Evolutionary conservation across 2,888 invertebrate species (phyloP), one percentile per base, ranked within the genome.

Genomic region (Podotricha telesiphe): DNA sequence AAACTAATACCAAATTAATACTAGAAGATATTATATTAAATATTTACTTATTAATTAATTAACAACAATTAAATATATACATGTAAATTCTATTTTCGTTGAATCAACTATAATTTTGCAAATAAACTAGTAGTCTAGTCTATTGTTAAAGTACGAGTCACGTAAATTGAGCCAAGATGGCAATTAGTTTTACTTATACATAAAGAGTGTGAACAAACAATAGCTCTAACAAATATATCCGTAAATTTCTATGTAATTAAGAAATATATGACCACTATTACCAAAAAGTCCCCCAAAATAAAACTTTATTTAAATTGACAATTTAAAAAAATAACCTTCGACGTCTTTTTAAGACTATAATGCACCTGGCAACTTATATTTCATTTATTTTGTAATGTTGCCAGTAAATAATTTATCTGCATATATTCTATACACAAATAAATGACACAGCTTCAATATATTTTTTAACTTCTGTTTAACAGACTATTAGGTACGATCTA

Each of bases 401-500:
- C 59, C 59, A 59, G n/a, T 17, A 11, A 28, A 2, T 17, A 17
- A 45, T 45, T 40, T 45, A 22, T 59, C n/a, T 59, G 22, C 10
- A 22, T 59, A 45, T 17, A 28, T 13, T 47, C 50, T 34, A 50
- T 50, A 62, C 62, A 50, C 47, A 62, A 48, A 20, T 19, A 47
- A 34, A 62, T 19, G 34, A 47, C 11, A 34, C 17, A 48, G 34
- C 47, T 19, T 37, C 37, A 62, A 62, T 55, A 62, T 50, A 48
- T 48, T 28, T 59, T 55, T 70, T 64, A 34, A 65, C 64, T 63
- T 68, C 69, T 72, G 65, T 72, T 70, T 63, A 62, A 75, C 70
- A 76, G 68, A 69, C 74, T 65, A 74, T 59, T 59, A 59, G n/a
- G 65, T 69, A 75, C 62, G 68, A 69, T 73, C 74, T 77, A 77